Evolutionary conservation across 2,888 invertebrate species (phyloP).

Genomic region (Bombyx huttoni): DNA sequence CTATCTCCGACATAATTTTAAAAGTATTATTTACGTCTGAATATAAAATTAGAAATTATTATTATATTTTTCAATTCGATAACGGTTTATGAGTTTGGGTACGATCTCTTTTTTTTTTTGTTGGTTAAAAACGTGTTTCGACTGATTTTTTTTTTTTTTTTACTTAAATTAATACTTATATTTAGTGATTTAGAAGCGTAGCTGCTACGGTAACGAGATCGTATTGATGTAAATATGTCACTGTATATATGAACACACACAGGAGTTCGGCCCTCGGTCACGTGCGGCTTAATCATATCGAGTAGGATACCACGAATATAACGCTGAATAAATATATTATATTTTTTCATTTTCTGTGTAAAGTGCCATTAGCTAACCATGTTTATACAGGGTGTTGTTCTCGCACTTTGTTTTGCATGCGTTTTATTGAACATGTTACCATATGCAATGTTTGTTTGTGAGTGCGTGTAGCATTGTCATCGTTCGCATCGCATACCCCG

Average conservation of each 20-base stretch:
- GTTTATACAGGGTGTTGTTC: not conserved
- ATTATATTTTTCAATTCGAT: slow-evolving; percentile 37
- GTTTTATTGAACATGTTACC: slow-evolving; percentile 3
- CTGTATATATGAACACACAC: slow-evolving; percentile 24
- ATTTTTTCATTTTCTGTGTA: not conserved
- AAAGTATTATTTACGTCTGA: slow-evolving; percentile 23
- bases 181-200: slow-evolving; percentile 15
- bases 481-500: not conserved
- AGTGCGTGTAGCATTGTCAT: not conserved
- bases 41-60: slow-evolving; percentile 19
- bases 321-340: not conserved
- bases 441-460: slow-evolving; percentile 3
- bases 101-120: slow-evolving; percentile 7
- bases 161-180: slow-evolving; percentile 7
- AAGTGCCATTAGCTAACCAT: slow-evolving; percentile 1
- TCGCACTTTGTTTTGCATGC: not conserved
- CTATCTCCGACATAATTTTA: slow-evolving; percentile 12
- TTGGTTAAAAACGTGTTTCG: slow-evolving; percentile 14
- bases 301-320: not conserved
- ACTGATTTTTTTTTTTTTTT: slow-evolving; percentile 47
- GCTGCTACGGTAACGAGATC: slow-evolving; percentile 16
- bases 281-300: not conserved
- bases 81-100: slow-evolving; percentile 25
- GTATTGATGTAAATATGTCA: slow-evolving; percentile 24
- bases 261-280: not conserved